Conservation (phyloP, 2,113 vertebrate species). For the Mesocricetus auratus region DNA sequence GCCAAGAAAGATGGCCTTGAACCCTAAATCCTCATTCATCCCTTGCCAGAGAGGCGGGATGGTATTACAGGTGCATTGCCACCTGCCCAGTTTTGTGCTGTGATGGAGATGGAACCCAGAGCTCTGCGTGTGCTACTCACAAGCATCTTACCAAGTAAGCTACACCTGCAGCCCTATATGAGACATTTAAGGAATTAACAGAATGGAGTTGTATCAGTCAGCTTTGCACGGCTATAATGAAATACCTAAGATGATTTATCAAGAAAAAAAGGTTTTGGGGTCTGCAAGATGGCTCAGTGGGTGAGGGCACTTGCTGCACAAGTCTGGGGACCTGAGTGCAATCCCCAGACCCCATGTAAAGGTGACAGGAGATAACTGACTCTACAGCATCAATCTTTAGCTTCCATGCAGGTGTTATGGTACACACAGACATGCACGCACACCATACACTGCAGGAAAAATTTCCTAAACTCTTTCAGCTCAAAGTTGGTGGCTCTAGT, state of each 20-base stretch:
- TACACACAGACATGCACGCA: not conserved
- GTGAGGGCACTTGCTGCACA: not conserved
- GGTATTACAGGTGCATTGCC: too few species aligned
- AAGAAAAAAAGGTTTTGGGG: not conserved
- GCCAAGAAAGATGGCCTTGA: not conserved
- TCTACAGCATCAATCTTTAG: not conserved
- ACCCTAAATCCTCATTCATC: not conserved
- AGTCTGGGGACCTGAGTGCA: not conserved
- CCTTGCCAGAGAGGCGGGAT: not conserved
- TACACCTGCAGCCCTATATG: not conserved
- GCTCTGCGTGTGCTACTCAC: too few species aligned
- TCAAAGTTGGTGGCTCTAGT: not conserved
- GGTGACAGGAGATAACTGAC: not conserved
- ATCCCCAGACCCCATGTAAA: not conserved
- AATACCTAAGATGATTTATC: not conserved
- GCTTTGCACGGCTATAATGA: not conserved
- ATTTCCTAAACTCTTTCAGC: not conserved
- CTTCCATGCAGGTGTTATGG: not conserved
- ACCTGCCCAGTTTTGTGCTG: not conserved
- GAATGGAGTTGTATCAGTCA: not conserved
- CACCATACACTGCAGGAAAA: not conserved
- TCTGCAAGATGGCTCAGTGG: not conserved
- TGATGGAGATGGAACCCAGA: not conserved
- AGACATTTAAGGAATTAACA: constrained; percentile 1
- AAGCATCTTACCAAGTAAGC: not conserved